Conservation (phyloP, 2,113 vertebrate species). For the Protobothrops flavoviridis region DNA sequence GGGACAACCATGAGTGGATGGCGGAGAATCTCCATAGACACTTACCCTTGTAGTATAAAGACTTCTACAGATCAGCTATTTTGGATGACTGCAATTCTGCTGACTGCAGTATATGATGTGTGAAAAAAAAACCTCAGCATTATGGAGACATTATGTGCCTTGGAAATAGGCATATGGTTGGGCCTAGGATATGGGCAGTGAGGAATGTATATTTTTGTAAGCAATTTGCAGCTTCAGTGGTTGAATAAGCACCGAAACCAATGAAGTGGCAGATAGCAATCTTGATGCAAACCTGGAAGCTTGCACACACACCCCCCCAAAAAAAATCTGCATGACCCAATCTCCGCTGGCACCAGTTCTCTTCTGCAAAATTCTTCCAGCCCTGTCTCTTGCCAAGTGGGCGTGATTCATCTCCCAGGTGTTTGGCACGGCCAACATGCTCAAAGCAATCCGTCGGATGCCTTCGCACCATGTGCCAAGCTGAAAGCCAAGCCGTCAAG, state of each 20-base stretch:
- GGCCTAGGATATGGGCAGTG: not conserved
- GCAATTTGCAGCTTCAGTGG: not conserved
- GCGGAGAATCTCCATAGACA: no score
- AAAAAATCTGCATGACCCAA: not conserved
- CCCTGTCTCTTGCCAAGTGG: not conserved
- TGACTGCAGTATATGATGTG: no score
- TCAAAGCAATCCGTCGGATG: not conserved
- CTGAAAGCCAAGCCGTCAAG: not conserved
- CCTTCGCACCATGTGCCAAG: not conserved
- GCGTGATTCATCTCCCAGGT: not conserved
- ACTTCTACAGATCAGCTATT: no score
- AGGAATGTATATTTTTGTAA: not conserved
- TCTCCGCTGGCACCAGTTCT: not conserved
- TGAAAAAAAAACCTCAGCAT: no score
- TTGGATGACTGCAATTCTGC: no score
- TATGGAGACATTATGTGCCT: not conserved
- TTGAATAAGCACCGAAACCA: not conserved
- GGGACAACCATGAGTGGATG: no score
- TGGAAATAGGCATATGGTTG: not conserved
- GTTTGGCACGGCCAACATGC: not conserved
- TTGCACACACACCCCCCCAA: rapidly evolving
- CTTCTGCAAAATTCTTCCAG: not conserved
- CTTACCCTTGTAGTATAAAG: no score
- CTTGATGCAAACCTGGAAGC: not conserved
- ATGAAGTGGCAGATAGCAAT: not conserved